Evolutionary conservation across 2,888 invertebrate genomes (phyloP).

Genomic region (Tetrapedia diversipes): DNA sequence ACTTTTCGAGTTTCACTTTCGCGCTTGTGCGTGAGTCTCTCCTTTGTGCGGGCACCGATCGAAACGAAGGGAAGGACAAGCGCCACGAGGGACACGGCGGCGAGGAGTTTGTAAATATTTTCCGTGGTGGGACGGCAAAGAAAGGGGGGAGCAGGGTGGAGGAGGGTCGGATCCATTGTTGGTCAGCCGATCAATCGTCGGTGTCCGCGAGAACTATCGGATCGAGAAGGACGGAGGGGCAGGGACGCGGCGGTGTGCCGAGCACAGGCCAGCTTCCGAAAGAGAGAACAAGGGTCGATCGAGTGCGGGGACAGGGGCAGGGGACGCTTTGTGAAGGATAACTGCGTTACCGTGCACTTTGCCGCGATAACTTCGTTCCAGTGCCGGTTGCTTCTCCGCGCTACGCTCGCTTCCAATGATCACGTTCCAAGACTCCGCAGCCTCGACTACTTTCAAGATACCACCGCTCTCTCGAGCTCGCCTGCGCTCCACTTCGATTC

Average conservation of each 20-base stretch:
- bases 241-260: slow-evolving; percentile 30
- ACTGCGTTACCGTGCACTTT: slow-evolving; percentile 82
- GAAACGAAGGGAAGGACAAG: background rate
- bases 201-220: slow-evolving; percentile 63
- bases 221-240: slow-evolving; percentile 9
- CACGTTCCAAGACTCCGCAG: slow-evolving; percentile 54
- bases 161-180: slow-evolving; percentile 44
- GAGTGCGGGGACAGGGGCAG: slow-evolving; percentile 35
- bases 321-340: slow-evolving; percentile 78
- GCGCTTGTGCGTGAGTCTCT: background rate
- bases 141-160: slow-evolving; percentile 8
- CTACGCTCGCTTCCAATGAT: slow-evolving; percentile 58
- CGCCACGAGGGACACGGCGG: background rate
- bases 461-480: too few relatives aligned
- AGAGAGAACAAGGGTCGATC: slow-evolving; percentile 58
- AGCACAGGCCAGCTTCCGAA: slow-evolving; percentile 25
- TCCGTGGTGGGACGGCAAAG: slow-evolving; percentile 28
- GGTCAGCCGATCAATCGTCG: slow-evolving; percentile 59
- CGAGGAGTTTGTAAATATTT: slow-evolving; percentile 65
- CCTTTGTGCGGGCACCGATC: slow-evolving; percentile 19
- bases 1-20: slow-evolving; percentile 52
- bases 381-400: slow-evolving; percentile 55
- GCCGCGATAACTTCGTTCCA: slow-evolving; percentile 80
- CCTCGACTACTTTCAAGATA: too few relatives aligned
- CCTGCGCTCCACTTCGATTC: too few relatives aligned